A percentile compares a stretch with the other conserved stretches of the same genome.
phyloP scores from a whole-genome alignment of 2,113 vertebrate species.

The Pterophyllum scalare region DNA sequence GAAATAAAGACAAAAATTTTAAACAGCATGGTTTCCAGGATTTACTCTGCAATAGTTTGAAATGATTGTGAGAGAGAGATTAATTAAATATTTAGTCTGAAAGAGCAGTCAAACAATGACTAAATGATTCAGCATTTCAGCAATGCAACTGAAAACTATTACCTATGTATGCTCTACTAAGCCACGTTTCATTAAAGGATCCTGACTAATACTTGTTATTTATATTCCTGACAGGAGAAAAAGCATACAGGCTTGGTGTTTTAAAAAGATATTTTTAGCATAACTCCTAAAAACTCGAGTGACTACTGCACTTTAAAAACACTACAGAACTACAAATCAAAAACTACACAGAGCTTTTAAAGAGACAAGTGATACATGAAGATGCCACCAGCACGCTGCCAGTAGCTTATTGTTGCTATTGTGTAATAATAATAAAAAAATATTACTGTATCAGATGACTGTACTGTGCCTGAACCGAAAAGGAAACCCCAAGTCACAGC shows the following conservation, averaged over 20 bases:
- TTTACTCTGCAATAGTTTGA: neutral
- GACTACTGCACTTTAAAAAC: neutral
- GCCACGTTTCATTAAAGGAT: neutral
- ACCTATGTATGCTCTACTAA: neutral
- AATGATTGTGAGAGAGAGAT: constrained; percentile 25
- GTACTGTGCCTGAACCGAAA: constrained; percentile 39
- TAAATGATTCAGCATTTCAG: neutral
- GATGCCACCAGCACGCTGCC: neutral
- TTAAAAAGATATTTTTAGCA: neutral
- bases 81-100: constrained; percentile 43
- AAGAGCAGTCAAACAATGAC: constrained; percentile 21
- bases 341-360: neutral
- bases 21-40: constrained; percentile 19
- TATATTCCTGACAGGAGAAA: neutral
- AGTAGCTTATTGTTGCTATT: constrained; percentile 9
- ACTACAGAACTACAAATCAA: neutral
- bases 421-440: constrained; percentile 3
- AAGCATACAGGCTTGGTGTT: neutral
- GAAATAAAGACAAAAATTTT: constrained; percentile 24
- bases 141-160: neutral
- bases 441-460: constrained; percentile 44
- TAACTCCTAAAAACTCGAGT: neutral
- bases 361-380: neutral
- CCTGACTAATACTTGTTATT: neutral
- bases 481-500: constrained; percentile 81